phyloP scores from a whole-genome alignment of 1,140 invertebrate species.

The Eupeodes corollae region DNA sequence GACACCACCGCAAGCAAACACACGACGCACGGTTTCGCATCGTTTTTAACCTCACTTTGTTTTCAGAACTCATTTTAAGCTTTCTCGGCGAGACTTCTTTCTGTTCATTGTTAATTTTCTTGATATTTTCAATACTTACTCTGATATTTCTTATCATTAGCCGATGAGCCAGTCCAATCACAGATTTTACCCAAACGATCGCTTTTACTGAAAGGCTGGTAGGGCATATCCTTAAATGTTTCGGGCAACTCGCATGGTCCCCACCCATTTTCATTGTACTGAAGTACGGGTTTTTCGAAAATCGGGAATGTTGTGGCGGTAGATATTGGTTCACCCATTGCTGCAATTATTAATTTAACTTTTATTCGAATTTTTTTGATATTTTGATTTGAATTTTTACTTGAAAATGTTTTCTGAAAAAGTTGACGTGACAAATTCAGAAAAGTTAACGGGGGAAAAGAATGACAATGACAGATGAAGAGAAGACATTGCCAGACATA shows the following conservation, averaged over 20 bases:
- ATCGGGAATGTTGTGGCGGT: conserved; percentile 22
- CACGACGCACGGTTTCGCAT: conserved; percentile 3
- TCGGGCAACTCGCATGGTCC: conserved; percentile 89
- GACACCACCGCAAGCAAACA: conserved; percentile 1
- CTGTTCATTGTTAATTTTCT: neutral
- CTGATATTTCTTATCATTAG: conserved; percentile 88
- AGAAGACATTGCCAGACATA: no score
- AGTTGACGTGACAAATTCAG: no score
- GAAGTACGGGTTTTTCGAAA: conserved; percentile 33
- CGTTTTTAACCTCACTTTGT: conserved; percentile 24
- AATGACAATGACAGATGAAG: no score
- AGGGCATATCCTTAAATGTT: conserved; percentile 95
- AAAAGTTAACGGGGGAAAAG: no score
- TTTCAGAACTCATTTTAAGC: neutral
- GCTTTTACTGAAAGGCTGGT: conserved; percentile 95
- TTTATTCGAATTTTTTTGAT: no score
- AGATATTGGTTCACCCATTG: conserved; percentile 33
- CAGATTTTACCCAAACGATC: conserved; percentile 95
- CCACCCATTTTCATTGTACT: conserved; percentile 60
- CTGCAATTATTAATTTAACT: neutral
- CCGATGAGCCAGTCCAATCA: conserved; percentile 92
- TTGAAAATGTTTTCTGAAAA: no score
- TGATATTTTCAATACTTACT: conserved; percentile 52
- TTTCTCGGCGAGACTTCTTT: neutral
- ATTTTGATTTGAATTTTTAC: no score